A percentile compares a stretch with the other conserved stretches of the same genome.
These are phyloP conservation scores for Parazoanthus darwini DNA, from an alignment of 92 coral and sea anemone species.

Conservation along the genomic window DNA sequence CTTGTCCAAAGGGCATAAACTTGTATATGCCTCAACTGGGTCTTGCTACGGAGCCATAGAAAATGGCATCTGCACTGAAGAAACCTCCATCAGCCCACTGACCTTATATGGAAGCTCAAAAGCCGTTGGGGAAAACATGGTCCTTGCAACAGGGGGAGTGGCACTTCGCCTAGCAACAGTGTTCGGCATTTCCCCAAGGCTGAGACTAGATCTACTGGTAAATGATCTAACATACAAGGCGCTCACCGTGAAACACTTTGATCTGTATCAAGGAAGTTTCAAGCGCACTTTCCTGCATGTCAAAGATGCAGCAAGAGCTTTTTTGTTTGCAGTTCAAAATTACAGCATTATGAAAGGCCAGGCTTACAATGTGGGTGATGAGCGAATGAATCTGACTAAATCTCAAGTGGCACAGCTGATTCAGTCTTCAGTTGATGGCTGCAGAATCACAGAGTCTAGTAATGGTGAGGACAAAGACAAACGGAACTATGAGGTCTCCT, in stretches of 20 bases:
- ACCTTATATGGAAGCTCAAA: constrained; percentile 90
- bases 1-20: constrained; percentile 60
- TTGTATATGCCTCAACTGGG: constrained; percentile 96
- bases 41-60: constrained; percentile 94
- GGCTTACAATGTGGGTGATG: constrained; percentile 92
- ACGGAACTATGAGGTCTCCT: constrained; percentile 85
- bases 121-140: constrained; percentile 81
- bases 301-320: constrained; percentile 92
- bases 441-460: constrained; percentile 75
- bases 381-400: constrained; percentile 90
- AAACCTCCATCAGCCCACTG: constrained; percentile 86
- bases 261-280: constrained; percentile 89
- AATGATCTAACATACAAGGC: constrained; percentile 93
- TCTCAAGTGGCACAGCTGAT: constrained; percentile 77
- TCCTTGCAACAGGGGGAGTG: constrained; percentile 61
- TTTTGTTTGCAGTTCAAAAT: constrained; percentile 82
- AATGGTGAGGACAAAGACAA: constrained; percentile 88
- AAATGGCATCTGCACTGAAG: constrained; percentile 85
- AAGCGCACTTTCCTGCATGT: constrained; percentile 94
- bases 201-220: constrained; percentile 87
- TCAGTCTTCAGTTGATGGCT: constrained; percentile 69
- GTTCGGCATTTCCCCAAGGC: constrained; percentile 87
- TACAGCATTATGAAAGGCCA: constrained; percentile 72
- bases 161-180: constrained; percentile 94
- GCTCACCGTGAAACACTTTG: constrained; percentile 76